These are phyloP conservation scores for Galeopterus variegatus DNA, from an alignment of 2,113 vertebrate genomes.

Conservation along the genomic window DNA sequence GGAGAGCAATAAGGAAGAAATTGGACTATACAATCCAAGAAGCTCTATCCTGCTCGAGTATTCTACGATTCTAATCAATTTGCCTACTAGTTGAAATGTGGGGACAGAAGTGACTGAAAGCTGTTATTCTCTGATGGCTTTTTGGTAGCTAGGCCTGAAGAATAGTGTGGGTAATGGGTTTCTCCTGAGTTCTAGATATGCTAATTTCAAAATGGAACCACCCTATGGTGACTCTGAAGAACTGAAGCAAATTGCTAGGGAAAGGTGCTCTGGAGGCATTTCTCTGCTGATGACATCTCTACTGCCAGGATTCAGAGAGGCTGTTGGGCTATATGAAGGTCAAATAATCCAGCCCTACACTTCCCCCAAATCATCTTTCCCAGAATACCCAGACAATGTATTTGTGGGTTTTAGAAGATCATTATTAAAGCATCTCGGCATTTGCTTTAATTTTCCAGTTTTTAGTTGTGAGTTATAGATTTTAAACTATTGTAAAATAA, in stretches of 20 bases:
- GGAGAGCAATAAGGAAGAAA: background rate
- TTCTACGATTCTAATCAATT: background rate
- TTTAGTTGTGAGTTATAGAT: background rate
- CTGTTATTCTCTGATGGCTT: background rate
- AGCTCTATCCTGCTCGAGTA: background rate
- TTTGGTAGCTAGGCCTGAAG: background rate
- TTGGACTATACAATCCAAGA: background rate
- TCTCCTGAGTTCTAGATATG: background rate
- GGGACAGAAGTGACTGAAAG: background rate
- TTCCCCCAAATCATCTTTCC: background rate
- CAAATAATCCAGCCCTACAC: background rate
- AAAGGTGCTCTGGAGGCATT: background rate
- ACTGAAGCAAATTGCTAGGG: background rate
- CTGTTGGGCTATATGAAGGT: background rate
- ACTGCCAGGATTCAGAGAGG: background rate
- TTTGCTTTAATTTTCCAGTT: constrained; percentile 26
- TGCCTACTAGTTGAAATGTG: background rate
- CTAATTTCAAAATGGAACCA: background rate
- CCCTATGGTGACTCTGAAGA: background rate
- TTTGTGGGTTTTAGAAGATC: background rate
- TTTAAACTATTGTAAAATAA: background rate
- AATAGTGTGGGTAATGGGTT: background rate
- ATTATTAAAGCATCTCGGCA: background rate
- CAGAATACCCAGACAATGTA: background rate
- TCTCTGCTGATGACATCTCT: background rate